Conservation (phyloP, 2,797 vertebrate genomes). For the Melanotaenia boesemani region DNA sequence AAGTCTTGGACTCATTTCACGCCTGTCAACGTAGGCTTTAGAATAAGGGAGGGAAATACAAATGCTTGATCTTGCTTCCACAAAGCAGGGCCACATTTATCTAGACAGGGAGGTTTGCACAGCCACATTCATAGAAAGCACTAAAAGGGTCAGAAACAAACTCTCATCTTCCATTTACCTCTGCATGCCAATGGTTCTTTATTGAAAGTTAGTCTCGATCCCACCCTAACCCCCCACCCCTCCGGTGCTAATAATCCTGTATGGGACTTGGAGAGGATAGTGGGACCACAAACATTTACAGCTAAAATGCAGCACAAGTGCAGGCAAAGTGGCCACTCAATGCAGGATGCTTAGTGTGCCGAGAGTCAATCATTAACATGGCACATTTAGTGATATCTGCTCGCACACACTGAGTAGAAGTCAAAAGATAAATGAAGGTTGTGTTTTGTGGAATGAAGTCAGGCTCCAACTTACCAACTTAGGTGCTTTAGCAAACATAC, state of each 20-base stretch:
- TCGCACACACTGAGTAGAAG: constrained; percentile 56
- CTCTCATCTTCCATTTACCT: constrained; percentile 78
- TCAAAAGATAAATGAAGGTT: constrained; percentile 77
- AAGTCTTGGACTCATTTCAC: constrained; percentile 74
- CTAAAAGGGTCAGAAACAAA: constrained; percentile 72
- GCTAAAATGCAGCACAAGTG: constrained; percentile 77
- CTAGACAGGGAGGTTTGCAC: constrained; percentile 71
- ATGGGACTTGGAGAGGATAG: constrained; percentile 70
- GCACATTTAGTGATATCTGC: constrained; percentile 77
- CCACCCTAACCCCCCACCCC: constrained; percentile 48
- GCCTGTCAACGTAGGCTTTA: constrained; percentile 74
- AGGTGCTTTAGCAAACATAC: constrained; percentile 70
- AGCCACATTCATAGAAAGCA: constrained; percentile 75
- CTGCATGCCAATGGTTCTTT: constrained; percentile 73
- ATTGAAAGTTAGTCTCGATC: constrained; percentile 71
- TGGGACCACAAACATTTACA: constrained; percentile 78
- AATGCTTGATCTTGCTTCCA: constrained; percentile 69
- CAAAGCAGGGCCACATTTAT: constrained; percentile 74
- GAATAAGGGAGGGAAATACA: constrained; percentile 43
- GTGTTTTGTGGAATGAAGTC: constrained; percentile 63
- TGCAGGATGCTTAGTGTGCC: constrained; percentile 65
- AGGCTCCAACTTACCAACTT: constrained; percentile 55
- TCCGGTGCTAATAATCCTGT: constrained; percentile 72
- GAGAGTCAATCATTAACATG: constrained; percentile 81
- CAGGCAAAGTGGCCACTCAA: constrained; percentile 77